Evolutionary conservation across 2,888 invertebrate genomes (phyloP).

Genomic region (Diplazon laetatorius): DNA sequence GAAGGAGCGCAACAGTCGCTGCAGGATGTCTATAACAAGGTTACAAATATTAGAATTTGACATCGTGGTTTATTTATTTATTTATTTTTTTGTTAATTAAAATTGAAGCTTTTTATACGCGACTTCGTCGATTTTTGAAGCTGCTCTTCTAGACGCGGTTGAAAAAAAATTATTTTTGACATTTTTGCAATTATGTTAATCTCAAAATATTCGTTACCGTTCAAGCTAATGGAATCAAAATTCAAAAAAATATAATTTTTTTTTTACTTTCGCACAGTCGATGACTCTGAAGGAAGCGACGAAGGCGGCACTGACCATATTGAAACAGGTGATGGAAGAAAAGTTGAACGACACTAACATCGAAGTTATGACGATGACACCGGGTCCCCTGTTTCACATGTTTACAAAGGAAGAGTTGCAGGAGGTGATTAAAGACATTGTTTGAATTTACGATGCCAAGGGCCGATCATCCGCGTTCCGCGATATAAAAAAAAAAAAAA

Average conservation of each 20-base stretch:
- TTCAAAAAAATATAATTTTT: too few species aligned
- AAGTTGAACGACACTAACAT: slow-evolving; percentile 98
- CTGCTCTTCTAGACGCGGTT: too few species aligned
- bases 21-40: slow-evolving; percentile 87
- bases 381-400: slow-evolving; percentile 93
- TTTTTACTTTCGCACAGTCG: slow-evolving; percentile 84
- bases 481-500: slow-evolving; percentile 25
- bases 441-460: slow-evolving; percentile 81
- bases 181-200: too few species aligned
- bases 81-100: not conserved
- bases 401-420: slow-evolving; percentile 95
- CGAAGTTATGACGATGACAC: slow-evolving; percentile 97
- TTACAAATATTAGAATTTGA: slow-evolving; percentile 72
- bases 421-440: slow-evolving; percentile 91
- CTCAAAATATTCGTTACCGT: too few species aligned
- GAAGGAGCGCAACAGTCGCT: slow-evolving; percentile 99
- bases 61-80: not conserved
- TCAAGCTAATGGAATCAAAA: too few species aligned
- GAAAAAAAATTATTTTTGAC: too few species aligned
- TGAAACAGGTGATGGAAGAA: slow-evolving; percentile 99
- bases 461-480: slow-evolving; percentile 20
- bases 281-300: slow-evolving; percentile 97
- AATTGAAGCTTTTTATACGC: too few species aligned
- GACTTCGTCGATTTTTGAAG: too few species aligned
- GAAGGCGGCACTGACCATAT: slow-evolving; percentile 94